Base-by-base conservation (phyloP, 2,888 invertebrate species). In the Globia sparganii region DNA sequence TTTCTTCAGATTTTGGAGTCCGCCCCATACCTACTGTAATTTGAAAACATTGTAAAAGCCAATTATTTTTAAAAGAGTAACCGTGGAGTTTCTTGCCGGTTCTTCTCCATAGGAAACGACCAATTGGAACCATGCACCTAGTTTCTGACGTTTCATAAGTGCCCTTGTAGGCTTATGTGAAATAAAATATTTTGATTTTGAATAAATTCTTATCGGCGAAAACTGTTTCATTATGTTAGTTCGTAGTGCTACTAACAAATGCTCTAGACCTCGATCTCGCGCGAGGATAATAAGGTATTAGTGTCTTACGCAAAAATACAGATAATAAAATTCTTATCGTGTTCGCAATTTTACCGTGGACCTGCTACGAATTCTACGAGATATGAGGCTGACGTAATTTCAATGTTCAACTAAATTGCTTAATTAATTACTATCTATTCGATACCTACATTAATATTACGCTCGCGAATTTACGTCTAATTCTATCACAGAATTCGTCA, bases 401-500 rank as follows among this genome's bases (percentile, higher is more conserved):
- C n/a, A n/a, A 11, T 56, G 21, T 40, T n/a, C 3, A 46, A 67
- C 15, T 9, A n/a, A n/a, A 53, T 53, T 21, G 21, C n/a, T 59
- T 3, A 40, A 77, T 69, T 56, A 79, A 15, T 40, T 21, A 58
- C 28, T 11, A 11, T 34, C n/a, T 15, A 53, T 15, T 56, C n/a
- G n/a, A n/a, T 59, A 31, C 34, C 61, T 61, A 61, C 25, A n/a
- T n/a, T n/a, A n/a, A n/a, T 4, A 34, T 40, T 61, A 62, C n/a
- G 31, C 34, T 64, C 46, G 40, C 56, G 43, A 70, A 62, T 40
- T 62, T 40, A 43, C 21, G 62, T 66, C 71, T 58, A 66, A 72
- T 66, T 65, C 28, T 77, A 86, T 86, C 76, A 46, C 34, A 25
- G 49, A 75, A 77, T 75, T 84, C 68, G 81, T 73, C 80, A 86